Conservation (phyloP, 2,888 invertebrate genomes). For the Epistrophe grossulariae region DNA sequence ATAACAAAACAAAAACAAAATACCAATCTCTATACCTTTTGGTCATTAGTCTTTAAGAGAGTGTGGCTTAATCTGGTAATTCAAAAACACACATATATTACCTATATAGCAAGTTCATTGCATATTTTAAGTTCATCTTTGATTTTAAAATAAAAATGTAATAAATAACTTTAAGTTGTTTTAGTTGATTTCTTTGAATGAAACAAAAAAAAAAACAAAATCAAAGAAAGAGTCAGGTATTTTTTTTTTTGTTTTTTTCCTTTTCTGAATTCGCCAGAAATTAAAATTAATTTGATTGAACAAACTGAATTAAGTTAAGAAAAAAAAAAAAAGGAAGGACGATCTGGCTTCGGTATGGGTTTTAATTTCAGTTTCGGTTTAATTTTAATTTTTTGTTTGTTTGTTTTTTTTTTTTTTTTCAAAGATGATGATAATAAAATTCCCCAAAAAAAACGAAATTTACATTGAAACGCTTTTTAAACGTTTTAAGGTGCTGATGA, state of each 20-base stretch:
- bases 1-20: neutral
- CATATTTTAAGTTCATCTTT: conserved; percentile 60
- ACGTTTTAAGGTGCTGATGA: conserved; percentile 75
- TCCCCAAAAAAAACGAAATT: conserved; percentile 52
- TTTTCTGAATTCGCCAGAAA: conserved; percentile 39
- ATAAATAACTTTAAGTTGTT: conserved; percentile 68
- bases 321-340: conserved; percentile 21
- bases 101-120: conserved; percentile 30
- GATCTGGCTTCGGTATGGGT: conserved; percentile 8
- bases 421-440: conserved; percentile 62
- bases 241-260: neutral
- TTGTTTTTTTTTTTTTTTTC: conserved; percentile 1
- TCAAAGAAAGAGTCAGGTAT: conserved; percentile 23
- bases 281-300: conserved; percentile 52
- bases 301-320: conserved; percentile 4
- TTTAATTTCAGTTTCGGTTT: neutral
- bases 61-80: conserved; percentile 17
- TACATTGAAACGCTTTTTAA: conserved; percentile 76
- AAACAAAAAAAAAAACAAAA: neutral
- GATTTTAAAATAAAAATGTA: conserved; percentile 61
- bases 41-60: conserved; percentile 32
- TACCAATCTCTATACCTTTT: neutral
- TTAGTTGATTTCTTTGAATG: conserved; percentile 60
- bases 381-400: neutral
- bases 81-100: conserved; percentile 19